Evolutionary conservation across 2,888 invertebrate genomes (phyloP).

Genomic region (Hydrotaea diabolus): DNA sequence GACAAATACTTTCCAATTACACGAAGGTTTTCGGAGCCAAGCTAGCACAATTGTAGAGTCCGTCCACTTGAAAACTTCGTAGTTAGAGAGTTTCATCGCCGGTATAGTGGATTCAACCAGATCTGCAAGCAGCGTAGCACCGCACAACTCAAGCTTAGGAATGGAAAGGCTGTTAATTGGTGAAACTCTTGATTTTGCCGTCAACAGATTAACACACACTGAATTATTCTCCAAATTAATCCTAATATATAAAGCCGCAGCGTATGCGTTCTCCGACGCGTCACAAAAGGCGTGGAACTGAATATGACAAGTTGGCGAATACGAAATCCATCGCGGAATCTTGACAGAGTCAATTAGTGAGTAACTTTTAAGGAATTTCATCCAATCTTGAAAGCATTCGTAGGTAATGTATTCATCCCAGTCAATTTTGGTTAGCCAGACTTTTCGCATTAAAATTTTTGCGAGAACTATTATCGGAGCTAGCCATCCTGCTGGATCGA

Average conservation of each 20-base stretch:
- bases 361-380: neutral
- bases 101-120: neutral
- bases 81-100: no score
- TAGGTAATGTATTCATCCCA: neutral
- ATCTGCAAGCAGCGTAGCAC: constrained; percentile 14
- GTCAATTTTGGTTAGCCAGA: constrained; percentile 10
- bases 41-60: constrained; percentile 36
- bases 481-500: constrained; percentile 62
- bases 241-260: neutral
- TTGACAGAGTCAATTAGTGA: neutral
- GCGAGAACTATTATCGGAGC: constrained; percentile 57
- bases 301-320: neutral
- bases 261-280: neutral
- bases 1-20: constrained; percentile 21
- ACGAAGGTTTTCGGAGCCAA: constrained; percentile 44
- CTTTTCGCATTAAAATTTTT: constrained; percentile 39
- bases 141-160: constrained; percentile 38
- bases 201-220: neutral
- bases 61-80: constrained; percentile 11
- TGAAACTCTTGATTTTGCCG: constrained; percentile 44
- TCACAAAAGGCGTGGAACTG: constrained; percentile 19
- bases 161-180: constrained; percentile 34
- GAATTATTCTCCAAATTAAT: neutral
- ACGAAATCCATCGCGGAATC: neutral
- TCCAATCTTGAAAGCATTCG: neutral